A percentile compares a stretch with the other conserved stretches of the same genome.
phyloP scores from a whole-genome alignment of 1,140 invertebrate genomes.

The Melipona quadrifasciata region DNA sequence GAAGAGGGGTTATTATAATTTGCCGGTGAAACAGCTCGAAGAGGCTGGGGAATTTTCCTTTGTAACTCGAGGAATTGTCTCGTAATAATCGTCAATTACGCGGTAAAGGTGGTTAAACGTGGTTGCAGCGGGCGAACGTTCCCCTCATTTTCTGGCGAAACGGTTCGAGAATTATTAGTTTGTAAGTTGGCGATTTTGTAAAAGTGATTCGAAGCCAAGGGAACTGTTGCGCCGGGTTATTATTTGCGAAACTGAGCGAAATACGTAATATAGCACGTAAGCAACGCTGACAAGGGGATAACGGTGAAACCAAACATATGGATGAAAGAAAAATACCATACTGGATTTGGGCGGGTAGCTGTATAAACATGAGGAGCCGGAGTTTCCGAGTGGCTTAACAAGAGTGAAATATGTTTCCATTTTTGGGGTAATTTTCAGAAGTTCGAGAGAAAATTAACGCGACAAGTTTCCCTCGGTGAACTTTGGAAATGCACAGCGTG shows the following conservation, averaged over 20 bases:
- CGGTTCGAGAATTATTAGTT: too few species aligned
- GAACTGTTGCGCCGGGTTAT: not conserved
- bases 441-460: constrained; percentile 3
- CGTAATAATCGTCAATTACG: too few species aligned
- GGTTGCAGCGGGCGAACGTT: too few species aligned
- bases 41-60: not conserved
- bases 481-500: not conserved
- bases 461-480: not conserved
- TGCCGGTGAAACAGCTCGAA: too few species aligned
- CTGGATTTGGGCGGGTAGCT: not conserved
- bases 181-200: too few species aligned
- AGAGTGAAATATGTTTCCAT: not conserved
- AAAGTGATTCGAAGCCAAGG: too few species aligned
- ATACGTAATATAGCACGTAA: not conserved
- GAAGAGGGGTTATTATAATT: not conserved
- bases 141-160: too few species aligned
- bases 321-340: not conserved
- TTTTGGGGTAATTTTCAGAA: not conserved
- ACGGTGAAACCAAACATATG: not conserved
- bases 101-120: too few species aligned
- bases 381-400: not conserved
- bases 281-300: not conserved
- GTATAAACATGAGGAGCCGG: not conserved
- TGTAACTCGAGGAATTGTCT: not conserved
- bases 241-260: not conserved